Base-by-base conservation (phyloP, 2,113 vertebrate genomes). In the Sinocyclocheilus grahami region DNA sequence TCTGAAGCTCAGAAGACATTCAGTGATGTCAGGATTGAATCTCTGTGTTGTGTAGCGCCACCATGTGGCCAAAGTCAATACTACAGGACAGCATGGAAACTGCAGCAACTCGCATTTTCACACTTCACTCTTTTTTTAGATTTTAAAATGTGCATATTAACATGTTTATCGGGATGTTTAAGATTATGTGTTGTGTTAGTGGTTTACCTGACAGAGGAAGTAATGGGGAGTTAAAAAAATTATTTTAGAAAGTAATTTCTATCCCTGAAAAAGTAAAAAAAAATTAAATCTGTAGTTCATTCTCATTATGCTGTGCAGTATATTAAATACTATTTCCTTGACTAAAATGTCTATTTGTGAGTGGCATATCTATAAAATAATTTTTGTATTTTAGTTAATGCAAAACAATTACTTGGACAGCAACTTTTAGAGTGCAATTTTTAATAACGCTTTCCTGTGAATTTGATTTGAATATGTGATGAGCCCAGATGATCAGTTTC, bases 21-120 rank as follows among this genome's bases (percentile, higher is more conserved):
- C 27, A 53, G 24, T 72, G 16, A 5, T 5, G 37, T 74, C 20
- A 74, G 71, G 10, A 18, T 30, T 53, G 1, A 58, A 27, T 60
- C 20, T 60, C 5, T 39, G 78, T 79, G 55, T 42, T 24, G 78
- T 80, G 30, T 80, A 42, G 78, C 55, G 55, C 55, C 78, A 39
- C 22, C 78, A 9, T 24, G 78, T 80, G 78, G 6, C 20, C 6
- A 80, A 62, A 62, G 3, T 24, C 6, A 62, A 22, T 1, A 39
- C 20, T 37, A 62, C 55, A 60, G 16, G 20, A 62, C 78, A 62
- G 1, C 4, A n/a, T 5, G 10, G 18, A 22, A 22, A 72, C 24
- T 14, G 24, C 11, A 13, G 24, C 46, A 48, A 48, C 46, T 48
- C 7, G 5, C 4, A 37, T 46, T 33, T 33, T 33, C 30, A 33